Evolutionary conservation across 2,113 vertebrate genomes (phyloP).

Genomic region (Miniopterus natalensis): DNA sequence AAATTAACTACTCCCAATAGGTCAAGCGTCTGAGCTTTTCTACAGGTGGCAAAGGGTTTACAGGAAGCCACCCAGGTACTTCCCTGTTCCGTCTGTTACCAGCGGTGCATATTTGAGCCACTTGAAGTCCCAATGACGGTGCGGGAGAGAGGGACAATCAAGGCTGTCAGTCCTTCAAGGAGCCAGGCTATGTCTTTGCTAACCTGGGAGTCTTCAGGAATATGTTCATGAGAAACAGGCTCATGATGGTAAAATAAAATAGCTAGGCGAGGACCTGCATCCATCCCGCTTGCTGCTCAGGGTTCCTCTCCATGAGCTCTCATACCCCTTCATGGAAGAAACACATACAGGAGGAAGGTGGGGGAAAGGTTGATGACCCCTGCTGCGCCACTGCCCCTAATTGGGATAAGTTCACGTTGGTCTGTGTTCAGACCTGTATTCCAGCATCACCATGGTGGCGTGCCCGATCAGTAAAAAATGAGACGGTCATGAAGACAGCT

Average conservation of each 20-base stretch:
- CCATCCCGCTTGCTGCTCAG: neutral
- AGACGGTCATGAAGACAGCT: neutral
- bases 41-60: neutral
- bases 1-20: neutral
- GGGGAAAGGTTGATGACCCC: too few species aligned
- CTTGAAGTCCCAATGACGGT: neutral
- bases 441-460: constrained; percentile 19
- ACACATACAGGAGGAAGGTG: neutral
- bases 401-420: neutral
- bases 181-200: neutral
- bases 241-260: too few species aligned
- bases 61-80: neutral
- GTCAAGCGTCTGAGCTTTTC: neutral
- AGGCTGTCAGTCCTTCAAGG: neutral
- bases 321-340: neutral
- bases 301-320: neutral
- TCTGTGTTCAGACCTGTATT: neutral
- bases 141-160: neutral
- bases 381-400: neutral
- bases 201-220: neutral
- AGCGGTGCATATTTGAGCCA: neutral
- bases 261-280: too few species aligned
- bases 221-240: neutral
- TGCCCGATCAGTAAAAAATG: neutral
- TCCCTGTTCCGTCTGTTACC: neutral